Evolutionary conservation across 2,888 invertebrate genomes (phyloP).

Genomic region (Podabrus alpinus): DNA sequence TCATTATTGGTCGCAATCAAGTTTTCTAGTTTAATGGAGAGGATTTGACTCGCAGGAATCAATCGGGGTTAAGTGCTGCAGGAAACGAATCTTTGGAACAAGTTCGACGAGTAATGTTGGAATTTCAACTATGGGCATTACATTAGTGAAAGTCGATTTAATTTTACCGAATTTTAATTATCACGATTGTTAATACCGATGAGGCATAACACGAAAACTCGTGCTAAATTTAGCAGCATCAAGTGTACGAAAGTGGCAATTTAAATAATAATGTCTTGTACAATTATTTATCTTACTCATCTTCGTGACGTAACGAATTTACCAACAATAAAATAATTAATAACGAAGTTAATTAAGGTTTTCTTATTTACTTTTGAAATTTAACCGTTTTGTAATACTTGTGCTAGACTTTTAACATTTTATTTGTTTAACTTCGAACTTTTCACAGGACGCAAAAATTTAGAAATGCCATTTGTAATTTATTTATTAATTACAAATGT

Average conservation of each 20-base stretch:
- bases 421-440: background rate
- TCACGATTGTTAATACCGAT: background rate
- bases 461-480: background rate
- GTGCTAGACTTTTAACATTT: background rate
- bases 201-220: background rate
- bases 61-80: background rate
- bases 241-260: background rate
- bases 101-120: background rate
- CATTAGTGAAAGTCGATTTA: background rate
- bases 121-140: background rate
- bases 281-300: background rate
- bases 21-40: background rate
- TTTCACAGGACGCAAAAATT: background rate
- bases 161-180: background rate
- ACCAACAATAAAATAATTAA: background rate
- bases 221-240: background rate
- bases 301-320: background rate
- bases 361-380: background rate
- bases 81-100: background rate
- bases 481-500: background rate
- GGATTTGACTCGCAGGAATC: background rate
- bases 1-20: too few species aligned
- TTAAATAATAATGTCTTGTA: background rate
- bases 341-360: background rate
- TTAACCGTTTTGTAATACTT: background rate